Percentiles rank a stretch among this genome's conserved stretches.
phyloP scores from a whole-genome alignment of 1,140 invertebrate species.

The Drosophila lacteicornis region DNA sequence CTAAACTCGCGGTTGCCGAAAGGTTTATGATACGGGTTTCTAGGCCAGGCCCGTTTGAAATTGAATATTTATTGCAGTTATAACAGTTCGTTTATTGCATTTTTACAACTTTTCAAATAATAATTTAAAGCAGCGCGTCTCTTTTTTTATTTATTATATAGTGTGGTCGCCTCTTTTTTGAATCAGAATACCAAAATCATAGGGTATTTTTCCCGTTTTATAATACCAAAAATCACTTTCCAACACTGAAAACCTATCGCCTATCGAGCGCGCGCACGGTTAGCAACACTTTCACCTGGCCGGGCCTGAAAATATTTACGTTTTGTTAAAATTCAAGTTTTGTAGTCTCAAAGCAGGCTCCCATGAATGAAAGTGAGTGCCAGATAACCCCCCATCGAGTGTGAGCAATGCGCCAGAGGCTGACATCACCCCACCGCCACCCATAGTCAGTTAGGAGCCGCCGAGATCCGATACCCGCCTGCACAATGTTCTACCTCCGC shows the following conservation, averaged over 20 bases:
- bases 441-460: constrained; percentile 10
- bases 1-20: neutral
- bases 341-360: neutral
- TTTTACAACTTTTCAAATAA: constrained; percentile 14
- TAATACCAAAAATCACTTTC: neutral
- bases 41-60: neutral
- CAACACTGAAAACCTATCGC: constrained; percentile 2
- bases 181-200: neutral
- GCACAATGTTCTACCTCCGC: constrained; percentile 70
- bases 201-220: no score
- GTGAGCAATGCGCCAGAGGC: constrained; percentile 30
- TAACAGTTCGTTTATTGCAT: constrained; percentile 9
- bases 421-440: neutral
- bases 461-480: constrained; percentile 5
- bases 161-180: neutral
- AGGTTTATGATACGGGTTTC: neutral
- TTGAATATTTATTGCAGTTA: no score
- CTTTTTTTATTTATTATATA: constrained; percentile 15
- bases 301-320: constrained; percentile 17
- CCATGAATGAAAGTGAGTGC: constrained; percentile 43
- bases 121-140: constrained; percentile 54
- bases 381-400: neutral
- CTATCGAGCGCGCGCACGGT: neutral
- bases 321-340: constrained; percentile 17
- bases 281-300: neutral